A percentile compares a stretch with the other conserved stretches of the same genome.
phyloP scores from a whole-genome alignment of 2,888 invertebrate species.

The Drosophila kambysellisi region DNA sequence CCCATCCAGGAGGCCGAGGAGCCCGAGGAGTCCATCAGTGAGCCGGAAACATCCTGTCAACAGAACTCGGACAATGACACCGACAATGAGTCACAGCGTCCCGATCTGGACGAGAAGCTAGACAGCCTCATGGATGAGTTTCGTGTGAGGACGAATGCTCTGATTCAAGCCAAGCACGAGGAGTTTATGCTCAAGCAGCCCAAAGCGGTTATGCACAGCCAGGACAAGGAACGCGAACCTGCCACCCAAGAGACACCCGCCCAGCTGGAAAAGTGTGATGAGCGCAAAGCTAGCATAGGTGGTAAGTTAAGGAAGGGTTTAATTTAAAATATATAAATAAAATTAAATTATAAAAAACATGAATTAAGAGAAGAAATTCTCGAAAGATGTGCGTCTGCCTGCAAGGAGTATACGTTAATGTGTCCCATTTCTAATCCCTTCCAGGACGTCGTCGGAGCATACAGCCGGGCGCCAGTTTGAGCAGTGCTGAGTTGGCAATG shows the following conservation, averaged over 20 bases:
- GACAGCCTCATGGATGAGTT: constrained; percentile 91
- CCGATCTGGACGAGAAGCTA: constrained; percentile 90
- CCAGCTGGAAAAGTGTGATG: constrained; percentile 54
- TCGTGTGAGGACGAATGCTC: constrained; percentile 89
- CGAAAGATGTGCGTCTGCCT: neutral
- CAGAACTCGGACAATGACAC: constrained; percentile 85
- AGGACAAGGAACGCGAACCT: constrained; percentile 78
- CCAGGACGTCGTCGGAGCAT: constrained; percentile 86
- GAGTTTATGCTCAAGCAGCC: constrained; percentile 86
- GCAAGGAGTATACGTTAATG: neutral
- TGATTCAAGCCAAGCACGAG: constrained; percentile 88
- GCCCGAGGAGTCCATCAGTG: constrained; percentile 87
- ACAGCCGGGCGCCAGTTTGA: constrained; percentile 88
- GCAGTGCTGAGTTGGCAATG: constrained; percentile 87
- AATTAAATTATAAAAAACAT: neutral
- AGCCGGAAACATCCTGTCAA: constrained; percentile 86
- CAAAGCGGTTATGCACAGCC: constrained; percentile 84
- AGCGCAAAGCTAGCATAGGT: constrained; percentile 66
- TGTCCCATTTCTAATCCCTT: neutral
- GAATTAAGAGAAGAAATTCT: neutral
- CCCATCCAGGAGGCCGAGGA: constrained; percentile 87
- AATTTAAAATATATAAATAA: too few species aligned
- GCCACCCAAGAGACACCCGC: constrained; percentile 44
- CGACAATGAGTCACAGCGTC: constrained; percentile 87
- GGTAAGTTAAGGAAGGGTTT: constrained; percentile 48